These are phyloP conservation scores for Nibea albiflora DNA, from an alignment of 2,113 vertebrate genomes.

Conservation along the genomic window DNA sequence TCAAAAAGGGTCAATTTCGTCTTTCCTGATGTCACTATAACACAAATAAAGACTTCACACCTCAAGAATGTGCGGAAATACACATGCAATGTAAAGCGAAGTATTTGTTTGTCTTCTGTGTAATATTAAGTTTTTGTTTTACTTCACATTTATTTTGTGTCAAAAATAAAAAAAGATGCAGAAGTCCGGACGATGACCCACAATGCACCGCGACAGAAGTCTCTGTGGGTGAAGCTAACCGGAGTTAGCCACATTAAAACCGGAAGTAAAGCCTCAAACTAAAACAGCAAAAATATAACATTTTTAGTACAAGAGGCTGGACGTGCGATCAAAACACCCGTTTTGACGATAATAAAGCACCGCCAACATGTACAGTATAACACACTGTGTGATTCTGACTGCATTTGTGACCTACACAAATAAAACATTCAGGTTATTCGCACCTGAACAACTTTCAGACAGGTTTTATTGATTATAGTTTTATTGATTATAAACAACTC, in stretches of 20 bases:
- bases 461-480: background rate
- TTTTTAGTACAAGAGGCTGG: background rate
- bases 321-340: background rate
- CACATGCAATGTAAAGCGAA: fast-evolving
- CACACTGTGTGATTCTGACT: background rate
- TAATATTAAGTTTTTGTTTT: background rate
- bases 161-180: background rate
- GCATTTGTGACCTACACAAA: background rate
- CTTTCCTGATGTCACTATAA: background rate
- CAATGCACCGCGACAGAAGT: background rate
- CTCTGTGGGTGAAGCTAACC: background rate
- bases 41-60: background rate
- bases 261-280: background rate
- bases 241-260: background rate
- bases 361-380: background rate
- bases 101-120: background rate
- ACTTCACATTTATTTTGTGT: background rate
- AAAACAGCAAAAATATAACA: background rate
- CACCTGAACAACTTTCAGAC: background rate
- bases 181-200: background rate
- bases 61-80: background rate
- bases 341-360: background rate
- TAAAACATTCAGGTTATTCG: background rate
- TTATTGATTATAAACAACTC: background rate
- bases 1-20: background rate